Base-by-base conservation (phyloP, 30 jellyfish, hydroid and myxozoan genomes). In the Aurelia sp. region DNA sequence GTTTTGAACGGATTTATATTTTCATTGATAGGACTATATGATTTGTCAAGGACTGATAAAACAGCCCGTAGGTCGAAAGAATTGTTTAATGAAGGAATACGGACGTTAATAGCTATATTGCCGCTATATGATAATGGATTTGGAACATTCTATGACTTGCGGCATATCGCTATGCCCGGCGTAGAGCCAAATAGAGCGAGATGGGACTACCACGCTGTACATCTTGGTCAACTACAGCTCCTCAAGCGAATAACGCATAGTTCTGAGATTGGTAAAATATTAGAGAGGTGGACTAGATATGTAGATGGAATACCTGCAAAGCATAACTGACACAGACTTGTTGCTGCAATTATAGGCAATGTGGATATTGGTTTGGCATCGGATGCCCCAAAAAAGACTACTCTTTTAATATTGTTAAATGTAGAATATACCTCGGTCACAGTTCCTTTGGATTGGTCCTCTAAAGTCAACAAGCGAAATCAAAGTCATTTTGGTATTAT, bases 201-300 rank as follows among this genome's bases (percentile, higher is more conserved):
- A 40, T 89, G 97, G 99, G 95, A 83, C 69, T 94, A 94, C 51
- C 99, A 94, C 61, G 90, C 88, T 1, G 94, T 94, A 8, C 99
- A 94, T 58, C 40, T 94, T 5, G 94, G 86, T 22, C 97, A 85
- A 61, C 69, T 94, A 38, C 57, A 73, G 44, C 89, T 89, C 44
- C 44, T 94, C 20, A 61, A 31, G 16, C 82, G 53, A 19, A 76
- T 94, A 35, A 71, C 61, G 7, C 70, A 75, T 10, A 62, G 71
- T 55, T 61, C 68, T 8, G 33, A 30, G 13, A 13, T 94, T 63
- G 82, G 70, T 58, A 53, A 66, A 44, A 72, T 90, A 35, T 57
- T 88, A 18, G 57, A 71, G 47, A 78, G 99, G 55, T 94, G 99
- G 99, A 51, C 24, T 8, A 85, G 86, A 40, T 94, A 94, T 85